Conservation (phyloP, 2,113 vertebrate species). For the Lathamus discolor region DNA sequence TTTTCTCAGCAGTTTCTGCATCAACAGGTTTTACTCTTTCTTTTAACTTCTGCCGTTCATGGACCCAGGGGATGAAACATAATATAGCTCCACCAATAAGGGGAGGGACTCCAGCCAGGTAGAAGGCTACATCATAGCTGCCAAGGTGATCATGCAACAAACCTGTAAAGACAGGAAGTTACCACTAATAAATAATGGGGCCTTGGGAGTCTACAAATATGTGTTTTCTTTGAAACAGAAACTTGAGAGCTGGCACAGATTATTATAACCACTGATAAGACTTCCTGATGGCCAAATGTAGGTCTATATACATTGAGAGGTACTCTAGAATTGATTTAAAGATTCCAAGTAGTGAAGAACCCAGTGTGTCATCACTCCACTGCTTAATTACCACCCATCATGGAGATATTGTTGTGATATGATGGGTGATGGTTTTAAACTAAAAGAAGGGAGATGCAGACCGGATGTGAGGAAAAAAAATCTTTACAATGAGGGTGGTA, state of each 20-base stretch:
- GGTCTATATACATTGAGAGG: not conserved
- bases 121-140: conserved; percentile 89
- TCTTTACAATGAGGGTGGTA: not conserved
- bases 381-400: not conserved
- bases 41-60: conserved; percentile 72
- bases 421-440: not conserved
- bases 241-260: not conserved
- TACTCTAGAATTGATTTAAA: not conserved
- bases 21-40: conserved; percentile 33
- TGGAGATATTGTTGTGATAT: not conserved
- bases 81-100: conserved; percentile 88
- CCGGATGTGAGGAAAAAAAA: not conserved
- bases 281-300: not conserved
- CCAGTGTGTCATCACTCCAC: not conserved
- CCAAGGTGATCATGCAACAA: conserved; percentile 84
- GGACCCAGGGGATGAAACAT: conserved; percentile 92
- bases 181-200: not conserved
- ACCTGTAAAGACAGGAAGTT: conserved; percentile 72
- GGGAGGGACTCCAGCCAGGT: conserved; percentile 93
- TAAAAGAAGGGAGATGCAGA: not conserved
- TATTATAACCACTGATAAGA: not conserved
- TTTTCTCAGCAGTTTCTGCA: conserved; percentile 76
- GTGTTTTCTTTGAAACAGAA: not conserved
- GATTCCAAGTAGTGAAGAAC: not conserved
- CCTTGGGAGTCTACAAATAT: not conserved